Conservation (phyloP, 1,140 invertebrate species). For the Pseudomyrmex flavicornis region DNA sequence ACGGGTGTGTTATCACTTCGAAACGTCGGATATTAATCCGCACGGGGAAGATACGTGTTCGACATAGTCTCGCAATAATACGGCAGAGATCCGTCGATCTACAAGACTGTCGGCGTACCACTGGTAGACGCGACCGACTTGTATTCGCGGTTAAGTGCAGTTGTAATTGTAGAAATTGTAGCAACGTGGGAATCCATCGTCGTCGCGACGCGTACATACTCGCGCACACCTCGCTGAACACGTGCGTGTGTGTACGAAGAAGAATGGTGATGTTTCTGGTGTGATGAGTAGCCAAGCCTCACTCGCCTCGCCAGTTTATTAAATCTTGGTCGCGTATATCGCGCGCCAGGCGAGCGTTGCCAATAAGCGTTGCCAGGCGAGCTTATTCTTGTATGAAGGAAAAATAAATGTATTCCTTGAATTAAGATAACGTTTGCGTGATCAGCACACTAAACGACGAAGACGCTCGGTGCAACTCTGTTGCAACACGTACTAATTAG, state of each 20-base stretch:
- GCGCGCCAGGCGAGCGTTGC: too few species aligned
- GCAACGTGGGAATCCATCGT: constrained; percentile 55
- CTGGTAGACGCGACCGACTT: constrained; percentile 53
- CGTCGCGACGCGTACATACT: constrained; percentile 44
- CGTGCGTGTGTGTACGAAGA: background rate
- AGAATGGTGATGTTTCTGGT: constrained; percentile 28
- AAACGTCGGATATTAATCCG: constrained; percentile 65
- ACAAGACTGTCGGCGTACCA: constrained; percentile 59
- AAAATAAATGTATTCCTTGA: constrained; percentile 19
- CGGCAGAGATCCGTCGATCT: constrained; percentile 67
- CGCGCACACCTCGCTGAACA: background rate
- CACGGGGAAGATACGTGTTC: constrained; percentile 47
- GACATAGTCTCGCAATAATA: constrained; percentile 70
- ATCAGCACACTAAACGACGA: background rate
- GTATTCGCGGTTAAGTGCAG: constrained; percentile 68
- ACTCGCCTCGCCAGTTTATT: background rate
- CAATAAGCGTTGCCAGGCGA: constrained; percentile 7
- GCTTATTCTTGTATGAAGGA: background rate
- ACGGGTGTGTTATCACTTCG: constrained; percentile 55
- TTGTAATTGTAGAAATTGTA: constrained; percentile 72
- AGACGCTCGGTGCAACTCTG: background rate
- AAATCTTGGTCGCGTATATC: background rate
- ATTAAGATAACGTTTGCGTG: constrained; percentile 41
- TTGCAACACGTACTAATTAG: constrained; percentile 45
- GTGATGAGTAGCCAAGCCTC: constrained; percentile 20